Percentiles rank a stretch among this genome's conserved stretches.
Evolutionary conservation across 2,113 vertebrate genomes (phyloP).

Genomic region (Zapornia atra): DNA sequence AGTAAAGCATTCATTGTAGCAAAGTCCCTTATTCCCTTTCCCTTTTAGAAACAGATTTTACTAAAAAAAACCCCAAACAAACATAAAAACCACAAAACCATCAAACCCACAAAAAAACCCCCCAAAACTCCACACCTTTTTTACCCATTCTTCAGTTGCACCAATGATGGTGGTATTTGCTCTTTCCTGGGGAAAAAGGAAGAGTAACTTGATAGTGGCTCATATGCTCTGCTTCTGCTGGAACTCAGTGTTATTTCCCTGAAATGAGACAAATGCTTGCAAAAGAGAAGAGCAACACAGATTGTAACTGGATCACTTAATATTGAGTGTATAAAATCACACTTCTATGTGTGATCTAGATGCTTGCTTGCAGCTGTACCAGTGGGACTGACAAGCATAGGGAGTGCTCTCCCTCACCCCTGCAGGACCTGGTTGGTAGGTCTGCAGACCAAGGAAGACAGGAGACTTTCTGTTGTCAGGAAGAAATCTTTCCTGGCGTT

Average conservation of each 20-base stretch:
- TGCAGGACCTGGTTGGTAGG: rapidly evolving
- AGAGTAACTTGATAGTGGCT: neutral
- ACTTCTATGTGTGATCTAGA: neutral
- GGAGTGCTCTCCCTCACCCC: neutral
- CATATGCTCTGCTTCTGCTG: neutral
- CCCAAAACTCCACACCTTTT: neutral
- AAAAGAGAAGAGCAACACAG: neutral
- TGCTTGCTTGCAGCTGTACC: neutral
- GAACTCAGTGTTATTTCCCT: neutral
- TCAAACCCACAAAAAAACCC: too few species aligned
- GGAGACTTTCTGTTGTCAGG: neutral
- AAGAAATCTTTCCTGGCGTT: neutral
- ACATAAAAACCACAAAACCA: too few species aligned
- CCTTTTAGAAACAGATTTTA: neutral
- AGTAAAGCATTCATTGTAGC: conserved; percentile 23
- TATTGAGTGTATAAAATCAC: too few species aligned
- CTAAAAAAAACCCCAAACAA: neutral
- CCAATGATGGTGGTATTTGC: neutral
- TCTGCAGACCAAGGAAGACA: neutral
- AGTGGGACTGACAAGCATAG: neutral
- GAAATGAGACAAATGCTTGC: neutral
- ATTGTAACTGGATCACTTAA: neutral
- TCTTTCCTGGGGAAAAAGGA: neutral
- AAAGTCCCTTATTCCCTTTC: neutral
- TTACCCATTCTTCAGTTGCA: neutral